Percentiles rank a stretch among this genome's conserved stretches.
These are phyloP conservation scores for Cuculus canorus DNA, from an alignment of 2,797 vertebrate species.

Conservation along the genomic window DNA sequence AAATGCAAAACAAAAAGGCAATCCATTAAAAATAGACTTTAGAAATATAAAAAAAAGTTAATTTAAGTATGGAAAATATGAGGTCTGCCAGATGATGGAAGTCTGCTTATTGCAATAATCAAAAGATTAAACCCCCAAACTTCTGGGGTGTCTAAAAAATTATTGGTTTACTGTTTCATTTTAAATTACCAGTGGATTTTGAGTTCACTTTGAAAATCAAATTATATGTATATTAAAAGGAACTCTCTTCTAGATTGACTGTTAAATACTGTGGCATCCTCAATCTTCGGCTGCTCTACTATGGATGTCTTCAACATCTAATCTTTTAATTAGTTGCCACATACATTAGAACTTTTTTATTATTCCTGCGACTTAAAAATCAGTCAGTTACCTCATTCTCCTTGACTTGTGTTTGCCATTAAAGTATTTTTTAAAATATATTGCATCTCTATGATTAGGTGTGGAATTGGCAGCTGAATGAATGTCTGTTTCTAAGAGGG, in stretches of 20 bases:
- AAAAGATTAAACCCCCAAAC: neutral
- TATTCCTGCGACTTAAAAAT: neutral
- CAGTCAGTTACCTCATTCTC: neutral
- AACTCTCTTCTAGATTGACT: neutral
- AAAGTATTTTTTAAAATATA: neutral
- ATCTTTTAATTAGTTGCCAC: neutral
- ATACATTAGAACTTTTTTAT: neutral
- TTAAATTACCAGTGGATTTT: neutral
- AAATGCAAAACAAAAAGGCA: neutral
- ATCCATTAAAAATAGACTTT: neutral
- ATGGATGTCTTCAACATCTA: neutral
- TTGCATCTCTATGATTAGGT: conserved; percentile 77
- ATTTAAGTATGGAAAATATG: neutral
- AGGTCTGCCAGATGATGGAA: neutral
- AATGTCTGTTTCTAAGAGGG: conserved; percentile 81
- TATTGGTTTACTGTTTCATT: neutral
- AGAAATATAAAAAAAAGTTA: neutral
- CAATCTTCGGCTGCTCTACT: neutral
- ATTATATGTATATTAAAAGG: neutral
- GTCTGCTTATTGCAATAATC: neutral
- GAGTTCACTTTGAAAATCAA: neutral
- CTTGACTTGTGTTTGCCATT: neutral
- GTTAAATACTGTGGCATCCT: neutral
- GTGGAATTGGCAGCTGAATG: conserved; percentile 87
- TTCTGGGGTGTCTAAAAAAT: neutral